Evolutionary conservation across 2,888 invertebrate species (phyloP).

Genomic region (Sphaerophoria taeniata): DNA sequence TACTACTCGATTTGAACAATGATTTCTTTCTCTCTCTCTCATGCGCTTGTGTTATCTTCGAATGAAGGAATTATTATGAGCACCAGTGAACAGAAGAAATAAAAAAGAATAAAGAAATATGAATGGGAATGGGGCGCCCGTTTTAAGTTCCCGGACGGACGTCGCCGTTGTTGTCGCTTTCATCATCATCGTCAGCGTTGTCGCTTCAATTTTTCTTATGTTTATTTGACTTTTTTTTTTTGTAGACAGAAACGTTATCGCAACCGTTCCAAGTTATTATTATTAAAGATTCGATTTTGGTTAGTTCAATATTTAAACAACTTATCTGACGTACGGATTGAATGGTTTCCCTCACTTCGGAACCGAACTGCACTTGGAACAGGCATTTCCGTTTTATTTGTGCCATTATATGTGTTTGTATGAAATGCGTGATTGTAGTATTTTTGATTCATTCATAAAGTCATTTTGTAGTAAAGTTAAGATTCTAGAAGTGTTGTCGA

Average conservation of each 20-base stretch:
- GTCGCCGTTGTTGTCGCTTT: conserved; percentile 35
- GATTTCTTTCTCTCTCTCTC: conserved; percentile 63
- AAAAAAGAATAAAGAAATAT: too few species aligned
- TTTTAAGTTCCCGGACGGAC: conserved; percentile 61
- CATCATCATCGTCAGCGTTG: conserved; percentile 40
- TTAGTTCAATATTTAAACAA: conserved; percentile 57
- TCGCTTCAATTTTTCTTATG: conserved; percentile 19
- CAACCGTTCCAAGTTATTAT: conserved; percentile 23
- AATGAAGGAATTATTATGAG: conserved; percentile 36
- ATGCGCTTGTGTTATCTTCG: conserved; percentile 53
- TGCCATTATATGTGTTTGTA: conserved; percentile 8
- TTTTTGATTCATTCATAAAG: too few species aligned
- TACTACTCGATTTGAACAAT: conserved; percentile 51
- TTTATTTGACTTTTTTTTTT: conserved; percentile 3
- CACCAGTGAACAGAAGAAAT: conserved; percentile 29
- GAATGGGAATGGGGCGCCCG: conserved; percentile 60
- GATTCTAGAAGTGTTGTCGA: too few species aligned
- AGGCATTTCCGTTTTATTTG: conserved; percentile 53
- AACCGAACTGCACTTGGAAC: not conserved
- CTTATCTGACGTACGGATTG: conserved; percentile 40
- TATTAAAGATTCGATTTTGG: conserved; percentile 50
- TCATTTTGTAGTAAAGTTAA: too few species aligned
- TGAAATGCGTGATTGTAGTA: too few species aligned
- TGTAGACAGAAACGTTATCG: conserved; percentile 65
- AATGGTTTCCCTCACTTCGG: conserved; percentile 32